A percentile compares a stretch with the other conserved stretches of the same genome.
Evolutionary conservation across 2,888 invertebrate species (phyloP).

Genomic region (Nipponacmea schrenckii): DNA sequence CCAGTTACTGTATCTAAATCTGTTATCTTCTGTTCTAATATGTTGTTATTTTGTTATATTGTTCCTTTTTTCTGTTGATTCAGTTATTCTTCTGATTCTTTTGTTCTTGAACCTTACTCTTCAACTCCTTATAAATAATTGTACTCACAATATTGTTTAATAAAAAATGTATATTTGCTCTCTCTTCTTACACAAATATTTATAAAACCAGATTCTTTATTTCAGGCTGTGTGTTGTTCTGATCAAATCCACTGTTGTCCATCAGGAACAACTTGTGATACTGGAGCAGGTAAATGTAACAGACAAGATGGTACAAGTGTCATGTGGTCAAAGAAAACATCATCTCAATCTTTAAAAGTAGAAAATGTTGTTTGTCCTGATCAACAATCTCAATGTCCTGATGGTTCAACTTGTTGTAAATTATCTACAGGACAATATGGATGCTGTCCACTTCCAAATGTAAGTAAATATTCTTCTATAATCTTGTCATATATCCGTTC

Average conservation of each 20-base stretch:
- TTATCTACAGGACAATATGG: constrained; percentile 20
- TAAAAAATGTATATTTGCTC: no score
- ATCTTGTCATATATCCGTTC: no score
- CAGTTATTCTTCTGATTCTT: no score
- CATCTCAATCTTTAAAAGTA: constrained; percentile 10
- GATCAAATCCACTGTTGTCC: constrained; percentile 54
- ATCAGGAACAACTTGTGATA: constrained; percentile 36
- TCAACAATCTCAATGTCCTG: constrained; percentile 20
- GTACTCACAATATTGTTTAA: no score
- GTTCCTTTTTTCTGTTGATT: no score
- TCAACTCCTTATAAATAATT: no score
- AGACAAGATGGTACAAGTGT: constrained; percentile 18
- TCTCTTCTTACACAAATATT: no score
- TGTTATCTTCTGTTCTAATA: no score
- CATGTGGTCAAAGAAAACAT: constrained; percentile 30
- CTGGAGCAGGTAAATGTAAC: constrained; percentile 35
- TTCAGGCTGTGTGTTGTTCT: constrained; percentile 50
- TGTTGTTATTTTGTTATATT: no score
- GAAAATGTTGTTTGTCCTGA: constrained; percentile 30
- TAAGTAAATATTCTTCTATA: neutral
- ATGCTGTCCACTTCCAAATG: constrained; percentile 33
- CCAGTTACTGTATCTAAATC: no score
- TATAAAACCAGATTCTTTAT: neutral
- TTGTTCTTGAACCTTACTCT: no score
- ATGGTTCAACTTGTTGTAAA: constrained; percentile 20